Percentiles rank a stretch among this genome's conserved stretches.
Evolutionary conservation across 30 jellyfish, hydroid and myxozoan species (phyloP).

Genomic region (Chrysaora quinquecirrha): DNA sequence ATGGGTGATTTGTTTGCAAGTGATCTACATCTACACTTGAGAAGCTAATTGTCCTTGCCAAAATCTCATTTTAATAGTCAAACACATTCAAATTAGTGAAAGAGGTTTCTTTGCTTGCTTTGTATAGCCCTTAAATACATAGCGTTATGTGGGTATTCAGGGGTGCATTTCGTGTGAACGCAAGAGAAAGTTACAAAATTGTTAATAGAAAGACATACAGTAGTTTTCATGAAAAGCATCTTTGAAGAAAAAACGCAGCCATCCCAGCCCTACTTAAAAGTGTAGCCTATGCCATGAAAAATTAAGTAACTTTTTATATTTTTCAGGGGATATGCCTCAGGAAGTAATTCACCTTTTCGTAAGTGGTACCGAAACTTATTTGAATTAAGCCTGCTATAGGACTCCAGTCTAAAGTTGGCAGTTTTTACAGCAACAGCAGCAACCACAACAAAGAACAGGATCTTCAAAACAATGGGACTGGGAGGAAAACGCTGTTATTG

Average conservation of each 20-base stretch:
- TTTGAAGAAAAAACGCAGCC: neutral
- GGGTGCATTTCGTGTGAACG: no score
- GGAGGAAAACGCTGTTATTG: slow-evolving; percentile 19
- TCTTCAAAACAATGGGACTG: slow-evolving; percentile 50
- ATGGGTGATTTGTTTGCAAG: no score
- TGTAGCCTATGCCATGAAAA: neutral
- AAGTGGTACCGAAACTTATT: slow-evolving; percentile 40
- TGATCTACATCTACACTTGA: no score
- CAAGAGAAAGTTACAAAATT: neutral
- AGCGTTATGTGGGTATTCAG: no score
- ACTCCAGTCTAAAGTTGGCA: slow-evolving; percentile 42
- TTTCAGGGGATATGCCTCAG: slow-evolving; percentile 55
- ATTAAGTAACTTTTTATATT: neutral
- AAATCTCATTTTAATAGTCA: no score
- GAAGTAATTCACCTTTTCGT: slow-evolving; percentile 49
- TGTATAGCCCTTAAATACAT: no score
- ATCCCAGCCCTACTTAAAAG: neutral
- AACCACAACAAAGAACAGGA: no score
- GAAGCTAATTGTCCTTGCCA: no score
- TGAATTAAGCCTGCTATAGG: slow-evolving; percentile 31
- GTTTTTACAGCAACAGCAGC: slow-evolving; percentile 59
- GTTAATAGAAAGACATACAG: neutral
- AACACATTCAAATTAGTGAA: no score
- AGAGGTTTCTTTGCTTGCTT: no score
- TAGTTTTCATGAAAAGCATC: neutral